Base-by-base conservation (phyloP, 2,888 invertebrate species). In the Sialis lutaria region DNA sequence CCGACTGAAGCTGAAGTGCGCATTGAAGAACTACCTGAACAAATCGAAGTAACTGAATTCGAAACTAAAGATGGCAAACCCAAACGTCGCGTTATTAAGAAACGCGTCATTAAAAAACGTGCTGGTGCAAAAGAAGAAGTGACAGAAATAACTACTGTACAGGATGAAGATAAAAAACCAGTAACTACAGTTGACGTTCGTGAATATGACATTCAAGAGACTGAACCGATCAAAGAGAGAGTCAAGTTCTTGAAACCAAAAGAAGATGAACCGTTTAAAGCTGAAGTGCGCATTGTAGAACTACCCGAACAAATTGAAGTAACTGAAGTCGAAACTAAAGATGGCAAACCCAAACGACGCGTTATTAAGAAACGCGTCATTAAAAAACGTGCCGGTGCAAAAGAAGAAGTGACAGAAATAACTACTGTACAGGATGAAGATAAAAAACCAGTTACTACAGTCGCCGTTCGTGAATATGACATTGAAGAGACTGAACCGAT, bases 291-390 rank as follows among this genome's bases (percentile, higher is more conserved):
- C 42, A 53, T 62, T 6, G 59, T 64, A 50, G 60, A 62, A 48
- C 53, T 62, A 22, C 67, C 69, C 32, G 64, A 66, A 55, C 57
- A 64, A 50, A 62, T 68, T 2, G 61, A 65, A 51, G 57, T 64
- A 2, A 57, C 58, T 1, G 60, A 60, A 53, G 57, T 61, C 37
- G 52, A 56, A 33, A 61, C 59, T 6, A 58, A 58, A 33, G 57
- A 53, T 45, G 65, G 58, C 33, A 39, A 44, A 6, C 51, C 49
- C 42, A 55, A 53, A 44, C 61, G 56, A 43, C 57, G 57, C 49
- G 45, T 50, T 12, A 55, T 51, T 13, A 54, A 56, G 2, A 63
- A 61, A 47, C 57, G 58, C 30, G 53, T 53, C 1, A 57, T 61
- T 30, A 60, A 59, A 48, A 58, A 58, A 47, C 57, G 54, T 41